phyloP scores from a whole-genome alignment of 2,888 invertebrate genomes.

The Cephus rjabovi region DNA sequence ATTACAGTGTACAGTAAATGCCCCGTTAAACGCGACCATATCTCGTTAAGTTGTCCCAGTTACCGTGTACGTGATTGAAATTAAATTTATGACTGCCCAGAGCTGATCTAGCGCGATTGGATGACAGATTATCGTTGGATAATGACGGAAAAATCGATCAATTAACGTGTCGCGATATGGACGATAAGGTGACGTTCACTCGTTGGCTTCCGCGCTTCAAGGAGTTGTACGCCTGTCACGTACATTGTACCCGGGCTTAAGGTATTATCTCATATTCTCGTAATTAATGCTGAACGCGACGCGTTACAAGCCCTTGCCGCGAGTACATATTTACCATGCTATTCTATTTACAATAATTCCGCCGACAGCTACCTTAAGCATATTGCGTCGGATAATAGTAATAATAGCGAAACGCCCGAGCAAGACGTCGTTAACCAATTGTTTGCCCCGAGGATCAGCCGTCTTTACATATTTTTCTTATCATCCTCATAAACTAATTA shows the following conservation, averaged over 20 bases:
- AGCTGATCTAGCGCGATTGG: not conserved
- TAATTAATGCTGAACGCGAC: not conserved
- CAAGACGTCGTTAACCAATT: not conserved
- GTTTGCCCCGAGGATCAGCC: not conserved
- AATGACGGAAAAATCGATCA: slow-evolving; percentile 4
- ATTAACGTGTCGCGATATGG: slow-evolving; percentile 6
- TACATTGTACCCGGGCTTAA: not conserved
- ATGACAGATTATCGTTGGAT: slow-evolving; percentile 3
- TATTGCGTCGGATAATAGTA: not conserved
- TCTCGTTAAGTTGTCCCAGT: slow-evolving; percentile 42
- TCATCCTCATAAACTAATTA: slow-evolving; percentile 1
- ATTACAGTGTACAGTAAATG: slow-evolving; percentile 58
- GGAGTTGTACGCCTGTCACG: slow-evolving; percentile 7
- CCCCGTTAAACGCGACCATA: slow-evolving; percentile 46
- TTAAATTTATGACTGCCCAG: slow-evolving; percentile 31
- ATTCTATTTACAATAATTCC: not conserved
- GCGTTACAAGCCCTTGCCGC: not conserved
- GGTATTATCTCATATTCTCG: slow-evolving; percentile 3
- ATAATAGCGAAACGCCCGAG: not conserved
- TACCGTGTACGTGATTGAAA: slow-evolving; percentile 26
- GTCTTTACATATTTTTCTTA: not conserved
- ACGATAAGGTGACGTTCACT: slow-evolving; percentile 1
- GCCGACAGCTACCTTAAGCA: not conserved
- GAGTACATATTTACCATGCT: not conserved
- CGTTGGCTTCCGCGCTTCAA: slow-evolving; percentile 1